Base-by-base conservation (phyloP, 2,888 invertebrate species). In the Bimastos eiseni region DNA sequence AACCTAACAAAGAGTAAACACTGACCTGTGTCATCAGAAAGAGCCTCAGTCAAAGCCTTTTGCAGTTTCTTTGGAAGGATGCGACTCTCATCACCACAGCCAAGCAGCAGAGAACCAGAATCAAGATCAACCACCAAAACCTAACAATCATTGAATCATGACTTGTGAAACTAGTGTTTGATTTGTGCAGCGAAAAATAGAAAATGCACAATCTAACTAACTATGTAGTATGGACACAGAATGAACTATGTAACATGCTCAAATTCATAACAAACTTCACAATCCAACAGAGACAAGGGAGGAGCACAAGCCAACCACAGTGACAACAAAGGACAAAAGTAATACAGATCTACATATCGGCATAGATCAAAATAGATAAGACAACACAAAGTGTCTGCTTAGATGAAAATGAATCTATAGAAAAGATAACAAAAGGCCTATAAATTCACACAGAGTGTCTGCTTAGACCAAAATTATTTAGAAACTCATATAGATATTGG, bases 11-110 rank as follows among this genome's bases (percentile, higher is more conserved):
- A n/a, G n/a, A 70, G 11, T 70, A 70, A 70, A 8, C 4, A 19
- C 36, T 86, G 30, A 86, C 86, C 86, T 86, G 36, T 24, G 36
- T 86, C 86, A 17, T 86, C 86, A 6, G 86, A 86, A 86, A 97
- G 94, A 83, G 96, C 96, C 91, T 96, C 96, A 93, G 96, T 96
- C 44, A 97, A 95, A 0, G 97, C 96, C 93, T 97, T 97, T 92
- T 96, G 96, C 91, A 97, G 96, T 84, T 96, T 96, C 1, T 96
- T 96, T 0, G 97, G 97, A 36, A 98, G 95, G 49, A 97, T 97
- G 13, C 97, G 97, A 0, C 96, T 96, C 93, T 97, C 97, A 94
- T 98, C 97, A 0, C 97, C 97, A 92, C 97, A 96, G 92, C 96
- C 96, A 93, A 96, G 96, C 0, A 97, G 93, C 0, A 97, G 96